Evolutionary conservation across 2,113 vertebrate species (phyloP).

Genomic region (Ochotona curzoniae): DNA sequence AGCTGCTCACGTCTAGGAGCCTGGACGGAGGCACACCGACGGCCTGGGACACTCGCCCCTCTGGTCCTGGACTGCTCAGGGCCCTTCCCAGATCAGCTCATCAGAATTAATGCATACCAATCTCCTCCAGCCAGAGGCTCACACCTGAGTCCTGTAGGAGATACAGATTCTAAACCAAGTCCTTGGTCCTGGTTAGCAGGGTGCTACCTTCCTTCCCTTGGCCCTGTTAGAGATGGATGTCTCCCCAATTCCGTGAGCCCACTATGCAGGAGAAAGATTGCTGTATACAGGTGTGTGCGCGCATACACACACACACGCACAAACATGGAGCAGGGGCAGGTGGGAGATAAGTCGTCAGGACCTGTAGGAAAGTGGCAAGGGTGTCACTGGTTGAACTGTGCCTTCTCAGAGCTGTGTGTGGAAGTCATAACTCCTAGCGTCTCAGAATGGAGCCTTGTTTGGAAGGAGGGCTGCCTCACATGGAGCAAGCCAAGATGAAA

Average conservation of each 20-base stretch:
- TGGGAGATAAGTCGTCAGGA: neutral
- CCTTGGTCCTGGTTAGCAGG: neutral
- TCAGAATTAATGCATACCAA: no score
- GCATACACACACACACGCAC: no score
- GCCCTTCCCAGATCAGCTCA: no score
- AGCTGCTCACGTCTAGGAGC: neutral
- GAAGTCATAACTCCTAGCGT: neutral
- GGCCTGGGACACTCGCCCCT: no score
- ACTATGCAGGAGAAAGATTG: neutral
- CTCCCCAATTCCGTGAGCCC: neutral
- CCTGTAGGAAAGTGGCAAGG: neutral
- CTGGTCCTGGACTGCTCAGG: neutral
- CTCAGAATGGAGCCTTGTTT: neutral
- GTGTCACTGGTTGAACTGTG: neutral
- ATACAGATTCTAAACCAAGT: neutral
- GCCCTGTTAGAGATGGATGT: neutral
- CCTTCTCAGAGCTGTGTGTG: neutral
- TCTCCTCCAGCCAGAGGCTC: neutral
- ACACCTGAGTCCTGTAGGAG: neutral
- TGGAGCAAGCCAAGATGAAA: no score
- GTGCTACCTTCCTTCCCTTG: neutral
- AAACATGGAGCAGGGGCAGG: accelerated
- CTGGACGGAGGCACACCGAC: neutral
- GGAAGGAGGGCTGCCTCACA: neutral
- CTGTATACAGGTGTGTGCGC: no score